These are phyloP conservation scores for Urocynchramus pylzowi DNA, from an alignment of 2,113 vertebrate species.

Conservation along the genomic window DNA sequence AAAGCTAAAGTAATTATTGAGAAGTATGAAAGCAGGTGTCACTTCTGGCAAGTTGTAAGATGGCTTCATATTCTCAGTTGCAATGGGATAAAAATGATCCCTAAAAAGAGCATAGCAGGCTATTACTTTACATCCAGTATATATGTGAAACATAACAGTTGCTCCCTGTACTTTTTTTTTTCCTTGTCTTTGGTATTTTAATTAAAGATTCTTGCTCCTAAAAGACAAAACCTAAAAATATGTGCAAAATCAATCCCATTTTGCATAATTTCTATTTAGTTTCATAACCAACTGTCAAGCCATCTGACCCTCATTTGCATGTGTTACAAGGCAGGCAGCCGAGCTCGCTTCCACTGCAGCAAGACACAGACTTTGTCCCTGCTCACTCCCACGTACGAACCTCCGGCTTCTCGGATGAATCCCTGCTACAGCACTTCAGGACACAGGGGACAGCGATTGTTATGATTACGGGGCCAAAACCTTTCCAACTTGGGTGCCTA, in stretches of 20 bases:
- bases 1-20: conserved; percentile 70
- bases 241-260: conserved; percentile 44
- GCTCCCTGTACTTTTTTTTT: neutral
- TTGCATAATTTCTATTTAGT: conserved; percentile 44
- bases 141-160: conserved; percentile 38
- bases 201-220: conserved; percentile 52
- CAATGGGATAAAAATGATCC: conserved; percentile 55
- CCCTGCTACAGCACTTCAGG: neutral
- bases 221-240: conserved; percentile 60
- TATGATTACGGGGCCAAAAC: neutral
- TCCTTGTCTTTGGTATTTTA: conserved; percentile 25
- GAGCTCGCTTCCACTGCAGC: neutral
- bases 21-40: conserved; percentile 71
- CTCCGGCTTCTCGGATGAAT: neutral
- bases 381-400: neutral
- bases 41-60: conserved; percentile 60
- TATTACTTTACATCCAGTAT: conserved; percentile 28
- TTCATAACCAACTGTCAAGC: conserved; percentile 46
- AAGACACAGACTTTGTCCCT: neutral
- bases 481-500: neutral
- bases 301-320: conserved; percentile 46
- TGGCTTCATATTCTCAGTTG: conserved; percentile 54
- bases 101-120: conserved; percentile 62
- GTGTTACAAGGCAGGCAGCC: neutral
- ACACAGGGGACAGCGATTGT: neutral